Evolutionary conservation across 2,113 vertebrate species (phyloP).

Genomic region (Peromyscus leucopus): DNA sequence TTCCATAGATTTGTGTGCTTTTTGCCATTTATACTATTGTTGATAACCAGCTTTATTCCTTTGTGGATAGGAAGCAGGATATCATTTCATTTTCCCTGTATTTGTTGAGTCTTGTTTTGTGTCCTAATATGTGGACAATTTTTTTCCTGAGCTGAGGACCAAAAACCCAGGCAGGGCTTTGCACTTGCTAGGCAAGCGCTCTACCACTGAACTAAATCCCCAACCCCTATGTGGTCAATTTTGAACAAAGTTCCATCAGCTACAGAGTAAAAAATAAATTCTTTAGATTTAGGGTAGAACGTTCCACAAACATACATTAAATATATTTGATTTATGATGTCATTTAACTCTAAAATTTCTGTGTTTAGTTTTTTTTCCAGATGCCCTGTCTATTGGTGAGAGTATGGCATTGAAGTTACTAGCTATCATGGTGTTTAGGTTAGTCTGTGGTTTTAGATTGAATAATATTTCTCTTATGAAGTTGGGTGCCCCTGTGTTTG

Average conservation of each 20-base stretch:
- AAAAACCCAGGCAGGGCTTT: no score
- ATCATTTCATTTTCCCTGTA: background rate
- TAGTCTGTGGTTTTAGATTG: background rate
- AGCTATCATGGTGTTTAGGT: background rate
- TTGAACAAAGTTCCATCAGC: background rate
- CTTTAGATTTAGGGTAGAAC: background rate
- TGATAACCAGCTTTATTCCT: background rate
- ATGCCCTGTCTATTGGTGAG: background rate
- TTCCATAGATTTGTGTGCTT: background rate
- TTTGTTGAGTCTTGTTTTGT: background rate
- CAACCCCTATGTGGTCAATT: background rate
- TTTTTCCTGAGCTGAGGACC: no score
- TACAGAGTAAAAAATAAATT: background rate
- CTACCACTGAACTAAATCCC: no score
- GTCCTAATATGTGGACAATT: background rate
- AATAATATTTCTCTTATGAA: background rate
- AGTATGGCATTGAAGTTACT: background rate
- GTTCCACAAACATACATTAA: background rate
- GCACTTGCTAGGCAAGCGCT: no score
- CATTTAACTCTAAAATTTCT: background rate
- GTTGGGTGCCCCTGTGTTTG: background rate
- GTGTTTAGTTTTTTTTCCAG: background rate
- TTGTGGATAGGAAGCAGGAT: background rate
- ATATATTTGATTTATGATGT: background rate
- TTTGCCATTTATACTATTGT: background rate